Evolutionary conservation across 1,140 invertebrate genomes (phyloP).

Genomic region (Pissodes strobi): DNA sequence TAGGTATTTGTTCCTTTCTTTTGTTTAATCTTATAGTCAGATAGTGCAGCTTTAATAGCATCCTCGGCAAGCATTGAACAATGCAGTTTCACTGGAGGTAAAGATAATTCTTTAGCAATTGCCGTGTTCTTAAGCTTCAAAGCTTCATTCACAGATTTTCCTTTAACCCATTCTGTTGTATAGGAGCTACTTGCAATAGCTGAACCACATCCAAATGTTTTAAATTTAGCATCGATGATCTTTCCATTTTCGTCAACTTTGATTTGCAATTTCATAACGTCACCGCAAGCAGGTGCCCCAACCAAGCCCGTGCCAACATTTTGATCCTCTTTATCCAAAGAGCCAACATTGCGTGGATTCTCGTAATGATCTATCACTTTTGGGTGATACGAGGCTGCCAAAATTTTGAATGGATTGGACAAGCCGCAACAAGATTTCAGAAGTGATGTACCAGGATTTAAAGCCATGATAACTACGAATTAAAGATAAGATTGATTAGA

Average conservation of each 20-base stretch:
- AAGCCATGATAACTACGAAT: constrained; percentile 52
- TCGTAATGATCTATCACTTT: constrained; percentile 93
- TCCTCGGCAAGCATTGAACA: constrained; percentile 99
- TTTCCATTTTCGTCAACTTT: constrained; percentile 95
- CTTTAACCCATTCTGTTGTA: constrained; percentile 99
- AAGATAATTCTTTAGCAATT: constrained; percentile 95
- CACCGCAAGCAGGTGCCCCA: constrained; percentile 98
- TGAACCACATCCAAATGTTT: constrained; percentile 99
- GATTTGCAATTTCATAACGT: constrained; percentile 99
- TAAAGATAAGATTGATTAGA: no score
- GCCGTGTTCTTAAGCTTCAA: constrained; percentile 93
- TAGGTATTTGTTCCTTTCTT: constrained; percentile 31
- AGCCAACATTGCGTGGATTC: constrained; percentile 98
- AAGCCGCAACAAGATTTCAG: constrained; percentile 27
- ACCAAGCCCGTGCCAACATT: constrained; percentile 97
- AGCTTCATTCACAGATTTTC: constrained; percentile 95
- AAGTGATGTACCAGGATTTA: constrained; percentile 44
- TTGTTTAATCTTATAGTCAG: constrained; percentile 95
- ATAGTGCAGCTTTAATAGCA: constrained; percentile 97
- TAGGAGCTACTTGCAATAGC: constrained; percentile 98
- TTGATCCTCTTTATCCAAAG: constrained; percentile 92
- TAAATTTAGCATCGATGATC: constrained; percentile 99
- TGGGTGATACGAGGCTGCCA: constrained; percentile 48
- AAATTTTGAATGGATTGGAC: constrained; percentile 32
- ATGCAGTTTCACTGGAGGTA: constrained; percentile 98